Evolutionary conservation across 2,797 vertebrate genomes (phyloP).

Genomic region (Notoglanidium macrostoma): DNA sequence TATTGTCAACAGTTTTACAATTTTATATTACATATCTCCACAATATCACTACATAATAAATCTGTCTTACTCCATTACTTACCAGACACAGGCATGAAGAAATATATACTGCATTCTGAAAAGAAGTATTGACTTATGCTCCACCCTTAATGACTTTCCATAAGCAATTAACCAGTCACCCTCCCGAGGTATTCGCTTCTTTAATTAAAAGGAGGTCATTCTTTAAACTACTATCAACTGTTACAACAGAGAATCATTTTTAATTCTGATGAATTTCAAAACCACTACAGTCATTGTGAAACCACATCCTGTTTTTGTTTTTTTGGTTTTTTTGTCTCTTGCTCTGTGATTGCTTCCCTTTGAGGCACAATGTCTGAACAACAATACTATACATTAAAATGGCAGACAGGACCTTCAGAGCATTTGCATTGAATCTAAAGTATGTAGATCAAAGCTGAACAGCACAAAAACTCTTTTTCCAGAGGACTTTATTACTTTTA

Average conservation of each 20-base stretch:
- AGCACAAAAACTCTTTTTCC: neutral
- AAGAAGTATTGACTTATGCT: conserved; percentile 44
- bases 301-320: conserved; percentile 13
- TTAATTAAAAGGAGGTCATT: conserved; percentile 53
- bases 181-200: conserved; percentile 60
- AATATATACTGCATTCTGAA: conserved; percentile 38
- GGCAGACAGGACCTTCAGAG: neutral
- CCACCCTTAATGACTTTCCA: conserved; percentile 41
- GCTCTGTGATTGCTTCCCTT: conserved; percentile 35
- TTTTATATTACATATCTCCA: neutral
- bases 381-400: neutral
- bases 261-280: conserved; percentile 57
- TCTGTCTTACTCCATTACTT: neutral
- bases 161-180: conserved; percentile 53
- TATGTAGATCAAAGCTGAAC: neutral
- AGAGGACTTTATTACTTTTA: neutral
- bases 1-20: neutral
- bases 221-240: conserved; percentile 33
- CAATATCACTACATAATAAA: neutral
- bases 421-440: neutral
- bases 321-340: neutral
- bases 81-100: conserved; percentile 34
- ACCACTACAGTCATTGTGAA: conserved; percentile 35
- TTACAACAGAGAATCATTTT: conserved; percentile 56
- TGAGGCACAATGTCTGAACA: neutral